phyloP scores from a whole-genome alignment of 35 echinoderm and acorn worm genomes.

The Apostichopus japonicus region DNA sequence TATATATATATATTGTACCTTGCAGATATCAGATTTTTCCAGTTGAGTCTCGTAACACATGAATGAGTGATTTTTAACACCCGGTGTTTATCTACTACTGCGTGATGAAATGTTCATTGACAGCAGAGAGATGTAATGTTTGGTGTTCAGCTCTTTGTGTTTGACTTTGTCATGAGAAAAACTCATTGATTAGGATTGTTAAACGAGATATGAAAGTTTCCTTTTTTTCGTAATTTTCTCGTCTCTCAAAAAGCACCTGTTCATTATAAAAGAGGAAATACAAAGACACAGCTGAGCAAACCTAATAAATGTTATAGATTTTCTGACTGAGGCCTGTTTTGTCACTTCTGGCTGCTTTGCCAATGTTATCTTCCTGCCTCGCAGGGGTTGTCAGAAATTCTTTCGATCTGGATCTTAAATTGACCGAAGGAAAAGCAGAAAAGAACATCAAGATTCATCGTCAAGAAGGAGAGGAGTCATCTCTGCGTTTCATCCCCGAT shows the following conservation, averaged over 20 bases:
- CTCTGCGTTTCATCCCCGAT: not conserved
- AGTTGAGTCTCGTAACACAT: not conserved
- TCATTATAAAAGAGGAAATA: slow-evolving; percentile 31
- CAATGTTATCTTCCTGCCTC: slow-evolving; percentile 44
- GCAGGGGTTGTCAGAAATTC: slow-evolving; percentile 42
- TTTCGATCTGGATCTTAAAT: slow-evolving; percentile 48
- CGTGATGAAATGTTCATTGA: not conserved
- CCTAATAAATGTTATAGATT: slow-evolving; percentile 56
- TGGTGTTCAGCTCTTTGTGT: not conserved
- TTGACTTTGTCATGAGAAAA: slow-evolving; percentile 3
- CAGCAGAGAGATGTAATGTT: not conserved
- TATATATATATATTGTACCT: too few relatives aligned
- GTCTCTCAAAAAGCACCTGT: slow-evolving; percentile 43
- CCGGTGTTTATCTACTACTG: not conserved
- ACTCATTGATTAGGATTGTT: slow-evolving; percentile 29
- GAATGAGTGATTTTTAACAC: not conserved
- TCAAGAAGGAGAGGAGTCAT: slow-evolving; percentile 2
- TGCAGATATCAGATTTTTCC: too few relatives aligned
- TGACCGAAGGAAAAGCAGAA: slow-evolving; percentile 21
- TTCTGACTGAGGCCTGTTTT: slow-evolving; percentile 41
- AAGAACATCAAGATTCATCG: not conserved
- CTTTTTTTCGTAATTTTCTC: slow-evolving; percentile 19
- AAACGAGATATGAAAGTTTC: slow-evolving; percentile 21
- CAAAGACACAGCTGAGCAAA: slow-evolving; percentile 39
- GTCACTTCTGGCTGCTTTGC: slow-evolving; percentile 46